These are phyloP conservation scores for Theocolax elegans DNA, from an alignment of 1,140 invertebrate genomes.

Conservation along the genomic window DNA sequence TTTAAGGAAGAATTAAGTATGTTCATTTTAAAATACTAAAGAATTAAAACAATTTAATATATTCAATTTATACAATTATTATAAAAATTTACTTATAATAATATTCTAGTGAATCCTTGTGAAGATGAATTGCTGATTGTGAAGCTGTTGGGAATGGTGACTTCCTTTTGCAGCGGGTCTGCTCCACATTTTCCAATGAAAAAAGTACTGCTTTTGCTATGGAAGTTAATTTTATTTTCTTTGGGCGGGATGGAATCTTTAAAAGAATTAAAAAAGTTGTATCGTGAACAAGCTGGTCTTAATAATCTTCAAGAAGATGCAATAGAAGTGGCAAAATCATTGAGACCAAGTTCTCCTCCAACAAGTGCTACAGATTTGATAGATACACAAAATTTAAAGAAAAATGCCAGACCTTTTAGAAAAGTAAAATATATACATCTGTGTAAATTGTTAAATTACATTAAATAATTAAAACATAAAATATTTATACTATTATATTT, in stretches of 20 bases:
- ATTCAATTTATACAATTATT: neutral
- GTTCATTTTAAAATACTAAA: slow-evolving; percentile 27
- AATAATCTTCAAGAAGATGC: slow-evolving; percentile 89
- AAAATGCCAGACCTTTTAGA: slow-evolving; percentile 74
- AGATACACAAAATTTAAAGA: slow-evolving; percentile 86
- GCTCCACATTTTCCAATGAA: slow-evolving; percentile 98
- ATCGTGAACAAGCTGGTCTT: slow-evolving; percentile 79
- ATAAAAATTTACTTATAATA: slow-evolving; percentile 5
- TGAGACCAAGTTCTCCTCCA: slow-evolving; percentile 95
- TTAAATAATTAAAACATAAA: neutral
- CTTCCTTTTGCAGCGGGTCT: slow-evolving; percentile 91
- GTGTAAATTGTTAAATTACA: too few relatives aligned
- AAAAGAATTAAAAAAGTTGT: slow-evolving; percentile 78
- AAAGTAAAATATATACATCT: slow-evolving; percentile 60
- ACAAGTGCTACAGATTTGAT: slow-evolving; percentile 91
- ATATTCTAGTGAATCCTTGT: slow-evolving; percentile 61
- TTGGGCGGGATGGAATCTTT: slow-evolving; percentile 89
- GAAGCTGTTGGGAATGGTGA: slow-evolving; percentile 93
- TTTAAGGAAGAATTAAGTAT: slow-evolving; percentile 86
- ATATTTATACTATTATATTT: slow-evolving; percentile 42
- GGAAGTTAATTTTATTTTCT: slow-evolving; percentile 93
- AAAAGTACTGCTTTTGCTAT: slow-evolving; percentile 94
- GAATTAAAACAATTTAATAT: neutral
- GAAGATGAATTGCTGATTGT: slow-evolving; percentile 88
- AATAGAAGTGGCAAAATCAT: slow-evolving; percentile 89